Evolutionary conservation across 2,113 vertebrate genomes (phyloP), one percentile per base, ranked within the genome.

Genomic region (Hydrochoerus hydrochaeris): DNA sequence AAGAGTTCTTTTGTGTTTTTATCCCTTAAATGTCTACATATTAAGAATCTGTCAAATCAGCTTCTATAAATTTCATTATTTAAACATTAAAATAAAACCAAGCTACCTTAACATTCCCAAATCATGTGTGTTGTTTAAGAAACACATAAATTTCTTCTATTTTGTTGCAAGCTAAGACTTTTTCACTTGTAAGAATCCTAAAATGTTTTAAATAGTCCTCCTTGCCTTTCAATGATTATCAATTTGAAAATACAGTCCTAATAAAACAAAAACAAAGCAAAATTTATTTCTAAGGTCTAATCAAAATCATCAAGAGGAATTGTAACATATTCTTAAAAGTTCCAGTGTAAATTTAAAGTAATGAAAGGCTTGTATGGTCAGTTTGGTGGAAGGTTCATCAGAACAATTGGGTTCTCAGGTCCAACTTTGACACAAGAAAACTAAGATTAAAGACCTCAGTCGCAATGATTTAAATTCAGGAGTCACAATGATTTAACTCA

Each of bases 21-120:
- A 87, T 73, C 24, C 54, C 90, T 20, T 87, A 9, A 46, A 90
- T 95, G 77, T 22, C 8, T 38, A 95, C 16, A 77, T 58, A 90
- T 32, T 87, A 93, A 67, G 9, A 96, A 82, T 78, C 58, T 60
- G 11, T 35, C n/a, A 87, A 80, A 86, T 60, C 88, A 81, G 71
- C 24, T 90, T 92, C 63, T 49, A 81, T 46, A 87, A 13, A 73
- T 41, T 7, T 67, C 63, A 49, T 75, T 62, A 88, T 90, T 88
- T 93, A 80, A 88, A 88, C 30, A 91, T 69, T 89, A 80, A 83
- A 80, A 80, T 80, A 95, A 88, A 24, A 88, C 41, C 41, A 92
- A 88, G 11, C 58, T 69, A 38, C 44, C 7, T 73, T 77, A 90
- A 87, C 8, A 82, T 86, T 52, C 44, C 22, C 90, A 91, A 28